phyloP scores from a whole-genome alignment of 2,113 vertebrate species.

The Accipiter cooperii region DNA sequence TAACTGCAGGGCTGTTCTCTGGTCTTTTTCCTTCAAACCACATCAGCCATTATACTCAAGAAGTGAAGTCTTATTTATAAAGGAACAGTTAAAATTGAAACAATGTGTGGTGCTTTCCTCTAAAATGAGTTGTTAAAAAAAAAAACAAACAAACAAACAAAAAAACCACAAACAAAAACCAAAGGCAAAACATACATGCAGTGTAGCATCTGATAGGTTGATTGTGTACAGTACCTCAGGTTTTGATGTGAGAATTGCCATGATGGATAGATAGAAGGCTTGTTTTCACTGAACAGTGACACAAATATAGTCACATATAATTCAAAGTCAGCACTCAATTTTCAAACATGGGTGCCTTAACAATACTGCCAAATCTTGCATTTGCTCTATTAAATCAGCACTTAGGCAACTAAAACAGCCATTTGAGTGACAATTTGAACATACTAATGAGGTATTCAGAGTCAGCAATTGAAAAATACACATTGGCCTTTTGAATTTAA shows the following conservation, averaged over 20 bases:
- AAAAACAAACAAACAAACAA: neutral
- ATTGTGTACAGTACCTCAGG: neutral
- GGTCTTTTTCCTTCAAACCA: neutral
- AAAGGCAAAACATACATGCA: neutral
- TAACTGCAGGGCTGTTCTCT: neutral
- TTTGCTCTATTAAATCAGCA: slow-evolving; percentile 17
- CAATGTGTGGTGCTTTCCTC: neutral
- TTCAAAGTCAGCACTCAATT: slow-evolving; percentile 11
- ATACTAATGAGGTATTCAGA: slow-evolving; percentile 20
- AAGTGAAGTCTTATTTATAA: neutral
- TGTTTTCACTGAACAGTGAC: neutral
- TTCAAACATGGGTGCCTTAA: slow-evolving; percentile 19
- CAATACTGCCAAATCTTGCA: slow-evolving; percentile 8
- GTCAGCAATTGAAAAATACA: slow-evolving; percentile 9
- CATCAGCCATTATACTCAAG: neutral
- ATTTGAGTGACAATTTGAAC: slow-evolving; percentile 41
- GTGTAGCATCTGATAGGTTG: neutral
- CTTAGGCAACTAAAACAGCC: slow-evolving; percentile 21
- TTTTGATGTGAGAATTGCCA: neutral
- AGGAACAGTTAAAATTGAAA: neutral
- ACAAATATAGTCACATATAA: neutral
- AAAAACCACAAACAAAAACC: neutral
- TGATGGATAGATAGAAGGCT: neutral
- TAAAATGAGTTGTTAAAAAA: neutral
- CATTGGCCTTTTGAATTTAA: slow-evolving; percentile 32